Evolutionary conservation across 2,113 vertebrate genomes (phyloP), one percentile per base, ranked within the genome.

Genomic region (Tenebrosternarchus preto): DNA sequence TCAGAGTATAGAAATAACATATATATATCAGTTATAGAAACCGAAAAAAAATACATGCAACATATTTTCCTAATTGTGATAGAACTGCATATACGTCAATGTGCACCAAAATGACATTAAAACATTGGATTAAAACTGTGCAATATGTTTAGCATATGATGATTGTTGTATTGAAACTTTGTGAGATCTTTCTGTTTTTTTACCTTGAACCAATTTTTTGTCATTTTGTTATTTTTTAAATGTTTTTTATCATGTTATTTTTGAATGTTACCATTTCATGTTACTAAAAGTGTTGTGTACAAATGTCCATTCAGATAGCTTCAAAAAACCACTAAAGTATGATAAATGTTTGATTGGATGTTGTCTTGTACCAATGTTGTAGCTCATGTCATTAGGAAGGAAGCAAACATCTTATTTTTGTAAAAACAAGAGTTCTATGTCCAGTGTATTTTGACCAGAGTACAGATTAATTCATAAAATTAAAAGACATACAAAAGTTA

Each of bases 101-200:
- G n/a, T n/a, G n/a, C n/a, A n/a, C n/a, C n/a, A n/a, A n/a, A n/a
- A n/a, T n/a, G n/a, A n/a, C n/a, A n/a, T 8, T 11, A 36, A 17
- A 12, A 7, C 17, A 24, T 15, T 46, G 17, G 1, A 50, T 12
- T 33, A 33, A 4, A 50, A 50, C 43, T 33, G 63, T 66, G 63
- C 31, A 25, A 63, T 27, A 29, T 20, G 27, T 19, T 64, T 36
- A 33, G 12, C 31, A 29, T 64, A 20, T 33, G 43, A 43, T 43
- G 39, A 43, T 8, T 59, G 12, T 5, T 17, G 4, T 67, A 9
- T 11, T 36, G 29, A 2, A 67, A 19, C 63, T 67, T 67, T 67
- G 63, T 67, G 63, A 36, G 78, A 84, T 57, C 33, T 64, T 57
- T 8, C n/a, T n/a, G 43, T 12, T 57, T 57, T 57, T n/a, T n/a